These are phyloP conservation scores for Otolemur crassicaudatus DNA, from an alignment of 2,797 vertebrate species.

Conservation along the genomic window DNA sequence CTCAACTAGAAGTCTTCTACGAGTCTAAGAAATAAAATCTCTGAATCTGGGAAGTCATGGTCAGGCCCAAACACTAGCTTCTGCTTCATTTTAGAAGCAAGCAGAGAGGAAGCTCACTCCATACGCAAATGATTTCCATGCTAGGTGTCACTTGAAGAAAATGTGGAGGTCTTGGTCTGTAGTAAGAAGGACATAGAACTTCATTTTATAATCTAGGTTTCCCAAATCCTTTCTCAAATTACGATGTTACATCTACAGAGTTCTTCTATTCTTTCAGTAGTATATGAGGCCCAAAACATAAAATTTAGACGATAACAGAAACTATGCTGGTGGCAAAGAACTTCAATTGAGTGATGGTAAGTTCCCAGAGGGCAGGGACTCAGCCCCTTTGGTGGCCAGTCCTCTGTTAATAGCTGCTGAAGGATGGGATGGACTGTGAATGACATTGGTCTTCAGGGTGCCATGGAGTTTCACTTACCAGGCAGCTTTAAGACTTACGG, in stretches of 20 bases:
- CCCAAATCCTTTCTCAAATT: not conserved
- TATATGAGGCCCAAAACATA: not conserved
- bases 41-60: not conserved
- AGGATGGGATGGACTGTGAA: not conserved
- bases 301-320: not conserved
- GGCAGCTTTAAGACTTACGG: not conserved
- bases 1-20: slow-evolving; percentile 24
- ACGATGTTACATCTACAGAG: not conserved
- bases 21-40: slow-evolving; percentile 48
- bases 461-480: not conserved
- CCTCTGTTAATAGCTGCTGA: not conserved
- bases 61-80: not conserved
- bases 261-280: not conserved
- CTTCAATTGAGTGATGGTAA: not conserved
- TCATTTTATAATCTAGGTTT: not conserved
- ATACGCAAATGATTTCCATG: not conserved
- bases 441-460: slow-evolving; percentile 2
- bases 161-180: not conserved
- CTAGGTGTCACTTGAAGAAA: slow-evolving; percentile 12
- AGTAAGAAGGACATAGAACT: not conserved
- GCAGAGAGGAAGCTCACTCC: not conserved
- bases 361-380: not conserved
- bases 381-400: not conserved
- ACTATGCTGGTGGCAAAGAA: not conserved
- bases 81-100: not conserved